Conservation (phyloP, 2,113 vertebrate species). For the Anhinga anhinga region DNA sequence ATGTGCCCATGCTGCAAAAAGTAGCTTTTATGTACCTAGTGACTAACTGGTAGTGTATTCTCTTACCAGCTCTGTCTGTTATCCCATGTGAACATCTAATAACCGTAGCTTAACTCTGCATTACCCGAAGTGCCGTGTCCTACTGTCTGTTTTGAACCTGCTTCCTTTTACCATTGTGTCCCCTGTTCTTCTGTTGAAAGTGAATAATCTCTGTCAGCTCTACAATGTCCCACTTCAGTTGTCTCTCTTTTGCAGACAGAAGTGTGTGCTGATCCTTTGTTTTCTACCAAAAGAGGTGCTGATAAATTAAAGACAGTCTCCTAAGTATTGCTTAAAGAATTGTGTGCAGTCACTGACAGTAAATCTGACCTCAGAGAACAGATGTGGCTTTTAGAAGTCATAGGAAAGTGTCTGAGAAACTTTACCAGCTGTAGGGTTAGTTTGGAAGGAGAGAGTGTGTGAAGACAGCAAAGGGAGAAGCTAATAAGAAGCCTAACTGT, state of each 20-base stretch:
- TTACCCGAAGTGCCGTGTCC: background rate
- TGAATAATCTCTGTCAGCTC: background rate
- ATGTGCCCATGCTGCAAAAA: background rate
- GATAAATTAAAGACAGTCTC: background rate
- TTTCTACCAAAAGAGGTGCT: background rate
- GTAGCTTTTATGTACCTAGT: background rate
- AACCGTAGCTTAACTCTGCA: background rate
- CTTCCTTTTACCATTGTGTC: background rate
- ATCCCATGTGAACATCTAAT: background rate
- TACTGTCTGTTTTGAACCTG: background rate
- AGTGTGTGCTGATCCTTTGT: background rate
- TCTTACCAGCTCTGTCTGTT: background rate
- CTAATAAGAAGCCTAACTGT: background rate
- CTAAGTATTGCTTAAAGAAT: background rate
- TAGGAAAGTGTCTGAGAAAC: background rate
- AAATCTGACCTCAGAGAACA: background rate
- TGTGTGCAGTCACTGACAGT: background rate
- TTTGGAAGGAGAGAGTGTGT: background rate
- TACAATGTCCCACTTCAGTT: background rate
- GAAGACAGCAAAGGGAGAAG: background rate
- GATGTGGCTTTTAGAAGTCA: background rate
- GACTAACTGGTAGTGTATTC: background rate
- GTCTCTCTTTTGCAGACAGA: background rate
- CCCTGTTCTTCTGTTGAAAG: background rate
- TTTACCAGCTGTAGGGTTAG: background rate